These are phyloP conservation scores for Argyresthia albistria DNA, from an alignment of 2,888 invertebrate species.

Conservation along the genomic window DNA sequence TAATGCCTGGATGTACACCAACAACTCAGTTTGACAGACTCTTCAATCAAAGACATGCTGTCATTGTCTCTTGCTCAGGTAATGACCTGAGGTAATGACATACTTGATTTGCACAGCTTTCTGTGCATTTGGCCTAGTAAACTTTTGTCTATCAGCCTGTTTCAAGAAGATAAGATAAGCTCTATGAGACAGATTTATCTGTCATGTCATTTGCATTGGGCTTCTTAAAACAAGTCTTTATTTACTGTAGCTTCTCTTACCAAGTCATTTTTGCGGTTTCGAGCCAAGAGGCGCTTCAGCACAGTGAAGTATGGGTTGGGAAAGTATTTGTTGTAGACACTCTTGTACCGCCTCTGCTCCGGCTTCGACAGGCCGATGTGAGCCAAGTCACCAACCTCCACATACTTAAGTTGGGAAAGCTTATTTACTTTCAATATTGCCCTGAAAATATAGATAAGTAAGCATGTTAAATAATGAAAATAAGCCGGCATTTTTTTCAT, in stretches of 20 bases:
- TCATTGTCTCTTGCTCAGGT: too few relatives aligned
- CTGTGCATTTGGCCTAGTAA: too few relatives aligned
- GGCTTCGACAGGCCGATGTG: constrained; percentile 95
- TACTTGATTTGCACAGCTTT: too few relatives aligned
- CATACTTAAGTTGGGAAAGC: constrained; percentile 93
- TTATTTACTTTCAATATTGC: constrained; percentile 91
- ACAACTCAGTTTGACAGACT: too few relatives aligned
- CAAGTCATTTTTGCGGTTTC: constrained; percentile 69
- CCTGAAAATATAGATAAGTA: constrained; percentile 49
- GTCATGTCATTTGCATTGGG: background rate
- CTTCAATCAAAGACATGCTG: too few relatives aligned
- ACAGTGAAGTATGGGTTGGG: constrained; percentile 94
- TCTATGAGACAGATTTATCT: too few relatives aligned
- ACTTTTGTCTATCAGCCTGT: too few relatives aligned
- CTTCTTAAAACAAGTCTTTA: background rate
- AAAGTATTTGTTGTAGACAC: constrained; percentile 94
- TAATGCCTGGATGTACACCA: too few relatives aligned
- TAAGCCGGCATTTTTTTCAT: background rate
- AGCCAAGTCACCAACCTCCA: constrained; percentile 91
- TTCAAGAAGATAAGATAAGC: too few relatives aligned
- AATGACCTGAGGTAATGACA: too few relatives aligned
- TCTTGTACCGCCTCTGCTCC: constrained; percentile 94
- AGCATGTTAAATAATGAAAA: background rate
- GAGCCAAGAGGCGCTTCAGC: constrained; percentile 85
- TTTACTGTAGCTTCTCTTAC: constrained; percentile 27